Evolutionary conservation across 2,797 vertebrate species (phyloP).

Genomic region (Sebastes steindachneri): DNA sequence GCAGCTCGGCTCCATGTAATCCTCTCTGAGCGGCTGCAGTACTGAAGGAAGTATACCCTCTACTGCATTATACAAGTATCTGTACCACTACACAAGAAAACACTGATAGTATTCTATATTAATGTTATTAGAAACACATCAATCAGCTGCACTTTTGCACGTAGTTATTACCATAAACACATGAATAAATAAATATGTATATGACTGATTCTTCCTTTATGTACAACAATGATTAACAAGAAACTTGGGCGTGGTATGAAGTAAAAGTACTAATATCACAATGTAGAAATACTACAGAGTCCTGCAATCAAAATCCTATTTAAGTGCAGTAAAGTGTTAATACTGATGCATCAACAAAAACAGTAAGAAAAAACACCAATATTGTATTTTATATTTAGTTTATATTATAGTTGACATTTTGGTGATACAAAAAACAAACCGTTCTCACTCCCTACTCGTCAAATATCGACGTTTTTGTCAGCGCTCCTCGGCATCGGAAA

Average conservation of each 20-base stretch:
- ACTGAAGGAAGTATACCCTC: background rate
- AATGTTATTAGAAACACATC: background rate
- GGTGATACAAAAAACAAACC: no score
- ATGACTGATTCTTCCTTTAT: background rate
- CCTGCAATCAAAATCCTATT: background rate
- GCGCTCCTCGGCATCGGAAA: no score
- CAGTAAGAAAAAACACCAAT: no score
- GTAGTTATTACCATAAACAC: background rate
- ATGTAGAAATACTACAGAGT: background rate
- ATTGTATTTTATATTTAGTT: no score
- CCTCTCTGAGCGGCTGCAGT: slow-evolving; percentile 29
- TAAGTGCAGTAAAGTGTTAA: no score
- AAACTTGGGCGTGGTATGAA: background rate
- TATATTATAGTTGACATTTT: no score
- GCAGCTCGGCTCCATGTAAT: slow-evolving; percentile 63
- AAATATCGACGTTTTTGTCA: no score
- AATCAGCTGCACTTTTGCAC: background rate
- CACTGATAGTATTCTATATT: background rate
- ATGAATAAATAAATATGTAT: background rate
- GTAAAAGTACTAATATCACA: background rate
- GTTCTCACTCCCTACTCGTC: no score
- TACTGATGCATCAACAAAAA: no score
- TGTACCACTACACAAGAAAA: background rate
- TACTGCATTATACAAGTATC: slow-evolving; percentile 4
- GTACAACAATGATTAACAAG: background rate